These are phyloP conservation scores for Strigamia crassipes DNA, from an alignment of 2,888 invertebrate genomes.

Conservation along the genomic window DNA sequence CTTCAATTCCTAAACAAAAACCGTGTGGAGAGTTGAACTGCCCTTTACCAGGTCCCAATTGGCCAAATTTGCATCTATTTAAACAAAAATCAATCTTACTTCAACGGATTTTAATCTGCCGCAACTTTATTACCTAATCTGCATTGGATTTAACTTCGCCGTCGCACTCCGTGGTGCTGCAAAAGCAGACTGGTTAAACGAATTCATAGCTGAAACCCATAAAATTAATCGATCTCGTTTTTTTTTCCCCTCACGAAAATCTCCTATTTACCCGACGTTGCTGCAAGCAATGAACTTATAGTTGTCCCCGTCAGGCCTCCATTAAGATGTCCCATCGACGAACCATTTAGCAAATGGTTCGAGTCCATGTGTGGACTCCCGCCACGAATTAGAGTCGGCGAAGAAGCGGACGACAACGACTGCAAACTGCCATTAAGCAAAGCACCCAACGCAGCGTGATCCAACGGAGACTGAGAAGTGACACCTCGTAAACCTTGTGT, in stretches of 20 bases:
- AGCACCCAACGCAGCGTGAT: conserved; percentile 48
- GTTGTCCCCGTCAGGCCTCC: conserved; percentile 21
- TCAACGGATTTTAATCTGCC: neutral
- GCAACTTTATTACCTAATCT: conserved; percentile 56
- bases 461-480: conserved; percentile 48
- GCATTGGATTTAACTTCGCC: conserved; percentile 60
- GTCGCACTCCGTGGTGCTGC: conserved; percentile 51
- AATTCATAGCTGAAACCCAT: conserved; percentile 51
- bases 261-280: neutral
- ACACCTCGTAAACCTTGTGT: conserved; percentile 51
- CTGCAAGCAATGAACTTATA: neutral
- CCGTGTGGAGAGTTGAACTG: conserved; percentile 98
- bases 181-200: conserved; percentile 54
- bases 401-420: conserved; percentile 47
- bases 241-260: too few species aligned
- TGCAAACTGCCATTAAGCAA: conserved; percentile 50
- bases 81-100: conserved; percentile 70
- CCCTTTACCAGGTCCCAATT: conserved; percentile 86
- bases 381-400: conserved; percentile 38
- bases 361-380: conserved; percentile 49
- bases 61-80: conserved; percentile 89
- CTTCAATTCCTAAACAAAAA: conserved; percentile 91
- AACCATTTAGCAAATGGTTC: conserved; percentile 45
- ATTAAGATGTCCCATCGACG: conserved; percentile 41
- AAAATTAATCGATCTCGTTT: neutral